These are phyloP conservation scores for Chymomyza fuscimana DNA, from an alignment of 2,888 invertebrate species.

Conservation along the genomic window DNA sequence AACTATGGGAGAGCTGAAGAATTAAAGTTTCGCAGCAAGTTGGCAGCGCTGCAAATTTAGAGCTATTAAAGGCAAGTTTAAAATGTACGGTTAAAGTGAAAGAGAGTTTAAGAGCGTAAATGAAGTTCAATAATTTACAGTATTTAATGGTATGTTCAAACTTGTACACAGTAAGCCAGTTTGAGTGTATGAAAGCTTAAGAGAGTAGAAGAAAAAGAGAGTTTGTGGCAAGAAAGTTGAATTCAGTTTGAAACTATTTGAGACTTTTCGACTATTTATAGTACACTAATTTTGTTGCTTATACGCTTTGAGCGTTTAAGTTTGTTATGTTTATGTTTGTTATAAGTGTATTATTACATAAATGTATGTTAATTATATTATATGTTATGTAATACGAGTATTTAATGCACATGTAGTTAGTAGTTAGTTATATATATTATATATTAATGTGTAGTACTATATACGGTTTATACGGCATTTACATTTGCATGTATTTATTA, in stretches of 20 bases:
- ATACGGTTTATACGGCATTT: constrained; percentile 29
- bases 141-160: too few relatives aligned
- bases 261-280: background rate
- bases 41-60: background rate
- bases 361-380: constrained; percentile 22
- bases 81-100: background rate
- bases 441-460: constrained; percentile 31
- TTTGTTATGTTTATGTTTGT: constrained; percentile 14
- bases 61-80: background rate
- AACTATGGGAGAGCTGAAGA: too few relatives aligned
- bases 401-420: constrained; percentile 31
- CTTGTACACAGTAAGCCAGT: background rate
- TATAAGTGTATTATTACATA: constrained; percentile 34
- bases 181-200: background rate
- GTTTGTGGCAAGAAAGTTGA: background rate
- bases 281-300: constrained; percentile 23
- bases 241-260: background rate
- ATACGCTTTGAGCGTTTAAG: constrained; percentile 62
- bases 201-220: background rate
- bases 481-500: constrained; percentile 17
- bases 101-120: background rate
- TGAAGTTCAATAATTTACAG: too few relatives aligned
- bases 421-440: constrained; percentile 19
- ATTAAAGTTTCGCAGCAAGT: background rate
- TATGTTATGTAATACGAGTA: constrained; percentile 29